A percentile compares a stretch with the other conserved stretches of the same genome.
Conservation (phyloP, 2,113 vertebrate species). For the Tretioscincus oriximinensis region DNA sequence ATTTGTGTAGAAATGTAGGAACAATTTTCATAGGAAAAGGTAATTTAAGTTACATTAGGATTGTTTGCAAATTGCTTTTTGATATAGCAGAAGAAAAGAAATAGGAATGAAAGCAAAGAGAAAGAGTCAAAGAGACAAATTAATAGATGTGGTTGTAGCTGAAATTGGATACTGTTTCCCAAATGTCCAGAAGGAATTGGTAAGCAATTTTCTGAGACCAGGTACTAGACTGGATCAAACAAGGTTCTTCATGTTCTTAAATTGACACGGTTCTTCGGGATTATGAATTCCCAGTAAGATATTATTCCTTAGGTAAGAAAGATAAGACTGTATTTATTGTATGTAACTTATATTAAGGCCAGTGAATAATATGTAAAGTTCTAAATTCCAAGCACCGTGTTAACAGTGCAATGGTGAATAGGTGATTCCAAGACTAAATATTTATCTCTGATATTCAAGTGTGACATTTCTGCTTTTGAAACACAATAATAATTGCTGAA, state of each 20-base stretch:
- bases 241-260: not conserved
- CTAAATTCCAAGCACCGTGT: not conserved
- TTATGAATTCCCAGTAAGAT: too few species aligned
- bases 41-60: not conserved
- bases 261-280: not conserved
- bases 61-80: constrained; percentile 15
- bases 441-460: not conserved
- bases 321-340: not conserved
- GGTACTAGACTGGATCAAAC: too few species aligned
- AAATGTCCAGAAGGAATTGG: too few species aligned
- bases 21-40: constrained; percentile 11
- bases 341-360: not conserved
- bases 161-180: too few species aligned
- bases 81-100: not conserved
- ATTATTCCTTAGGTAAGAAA: not conserved
- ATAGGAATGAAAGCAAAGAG: not conserved
- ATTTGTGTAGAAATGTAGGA: not conserved
- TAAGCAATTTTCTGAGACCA: too few species aligned
- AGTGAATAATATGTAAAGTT: not conserved
- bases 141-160: not conserved
- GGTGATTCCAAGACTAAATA: not conserved
- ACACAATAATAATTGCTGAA: not conserved
- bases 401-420: not conserved
- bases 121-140: not conserved
- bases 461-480: not conserved